Percentiles rank a stretch among this genome's conserved stretches.
Conservation (phyloP, 2,113 vertebrate species). For the Thinocorus orbignyianus region DNA sequence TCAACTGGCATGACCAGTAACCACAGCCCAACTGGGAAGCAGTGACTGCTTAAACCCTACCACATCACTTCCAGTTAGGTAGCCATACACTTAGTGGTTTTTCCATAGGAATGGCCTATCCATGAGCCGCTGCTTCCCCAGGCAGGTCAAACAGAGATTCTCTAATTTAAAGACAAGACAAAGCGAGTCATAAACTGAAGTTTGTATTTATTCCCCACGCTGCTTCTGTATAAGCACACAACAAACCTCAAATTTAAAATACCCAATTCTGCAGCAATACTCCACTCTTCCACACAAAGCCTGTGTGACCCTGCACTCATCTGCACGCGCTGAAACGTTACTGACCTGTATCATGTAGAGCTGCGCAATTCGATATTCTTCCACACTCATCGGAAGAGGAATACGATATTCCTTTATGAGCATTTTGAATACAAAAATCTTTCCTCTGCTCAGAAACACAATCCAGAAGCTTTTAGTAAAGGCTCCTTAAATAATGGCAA, state of each 20-base stretch:
- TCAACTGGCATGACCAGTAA: neutral
- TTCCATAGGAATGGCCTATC: neutral
- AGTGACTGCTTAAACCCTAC: neutral
- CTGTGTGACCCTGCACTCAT: neutral
- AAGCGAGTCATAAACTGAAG: neutral
- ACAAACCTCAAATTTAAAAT: neutral
- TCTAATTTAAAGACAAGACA: neutral
- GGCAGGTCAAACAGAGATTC: neutral
- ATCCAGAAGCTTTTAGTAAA: conserved; percentile 60
- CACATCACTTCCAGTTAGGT: neutral
- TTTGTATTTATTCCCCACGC: neutral
- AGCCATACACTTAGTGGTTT: neutral
- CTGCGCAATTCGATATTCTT: conserved; percentile 97
- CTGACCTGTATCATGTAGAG: conserved; percentile 99
- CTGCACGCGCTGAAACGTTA: rapidly evolving
- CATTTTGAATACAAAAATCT: conserved; percentile 83
- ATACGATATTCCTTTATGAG: conserved; percentile 98
- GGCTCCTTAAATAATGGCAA: conserved; percentile 68
- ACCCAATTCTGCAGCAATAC: neutral
- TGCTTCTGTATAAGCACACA: neutral
- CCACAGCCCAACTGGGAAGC: neutral
- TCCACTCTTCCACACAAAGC: neutral
- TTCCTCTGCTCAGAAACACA: conserved; percentile 54
- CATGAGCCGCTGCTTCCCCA: neutral
- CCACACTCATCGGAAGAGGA: conserved; percentile 96